Base-by-base conservation (phyloP, 2,888 invertebrate species). In the Hoplodrina ambigua region DNA sequence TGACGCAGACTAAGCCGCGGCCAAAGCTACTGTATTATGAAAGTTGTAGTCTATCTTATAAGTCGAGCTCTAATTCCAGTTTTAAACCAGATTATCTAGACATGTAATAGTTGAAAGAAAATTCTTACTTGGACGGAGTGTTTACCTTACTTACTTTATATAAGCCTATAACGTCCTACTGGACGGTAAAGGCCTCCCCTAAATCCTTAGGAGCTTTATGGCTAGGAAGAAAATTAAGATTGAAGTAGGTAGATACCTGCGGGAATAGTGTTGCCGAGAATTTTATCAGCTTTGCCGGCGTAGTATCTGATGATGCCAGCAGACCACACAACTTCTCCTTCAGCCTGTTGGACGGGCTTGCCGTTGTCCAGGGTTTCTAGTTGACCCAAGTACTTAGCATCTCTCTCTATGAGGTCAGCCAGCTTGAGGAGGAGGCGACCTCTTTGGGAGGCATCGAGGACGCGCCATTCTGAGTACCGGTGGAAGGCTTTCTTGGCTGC, bases 311-410 rank as follows among this genome's bases (percentile, higher is more conserved):
- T 84, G 65, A 97, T 96, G 63, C 96, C 96, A 17, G 97, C 94
- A 46, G 97, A 92, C 86, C 96, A 93, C 0, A 95, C 89, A 0
- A 98, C 89, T 90, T 98, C 98, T 20, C 96, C 97, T 61, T 94
- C 94, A 0, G 98, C 96, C 84, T 97, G 95, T 25, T 96, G 93
- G 86, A 97, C 98, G 0, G 99, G 99, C 90, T 99, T 99, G 20
- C 99, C 99, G 92, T 98, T 98, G 92, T 99, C 99, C 78, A 99
- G 90, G 0, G 99, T 99, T 94, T 99, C 99, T 85, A 99, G 96
- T 83, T 98, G 97, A 8, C 97, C 97, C 71, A 99, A 88, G 79
- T 97, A 96, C 17, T 96, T 94, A 72, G 94, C 93, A 86, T 99
- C 98, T 62, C 98, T 96, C 75, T 97, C 97, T 78, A 99, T 94